A percentile compares a stretch with the other conserved stretches of the same genome.
Evolutionary conservation across 2,888 invertebrate species (phyloP).

Genomic region (Agonopterix heracliana): DNA sequence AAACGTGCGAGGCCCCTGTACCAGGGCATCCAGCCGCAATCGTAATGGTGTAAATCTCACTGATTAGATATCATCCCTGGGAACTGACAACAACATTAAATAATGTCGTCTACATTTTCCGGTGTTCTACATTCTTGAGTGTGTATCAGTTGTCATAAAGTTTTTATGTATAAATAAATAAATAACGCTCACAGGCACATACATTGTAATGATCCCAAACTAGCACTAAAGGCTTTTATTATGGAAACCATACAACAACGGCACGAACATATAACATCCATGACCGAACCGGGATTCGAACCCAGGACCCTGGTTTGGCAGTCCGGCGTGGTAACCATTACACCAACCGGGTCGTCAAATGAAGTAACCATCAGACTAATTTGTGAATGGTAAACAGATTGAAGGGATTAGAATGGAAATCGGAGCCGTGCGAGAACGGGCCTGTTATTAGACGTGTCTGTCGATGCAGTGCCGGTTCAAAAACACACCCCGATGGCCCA

Average conservation of each 20-base stretch:
- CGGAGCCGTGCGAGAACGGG: not conserved
- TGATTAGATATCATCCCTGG: constrained; percentile 71
- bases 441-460: constrained; percentile 20
- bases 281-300: no score
- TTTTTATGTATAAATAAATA: no score
- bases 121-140: constrained; percentile 29
- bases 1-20: constrained; percentile 41
- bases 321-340: no score
- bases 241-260: no score
- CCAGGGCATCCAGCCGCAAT: constrained; percentile 46
- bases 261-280: no score
- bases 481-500: constrained; percentile 38
- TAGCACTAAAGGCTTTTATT: no score
- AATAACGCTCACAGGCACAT: no score
- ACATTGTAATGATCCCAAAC: no score
- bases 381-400: constrained; percentile 15
- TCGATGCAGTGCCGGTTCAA: constrained; percentile 31
- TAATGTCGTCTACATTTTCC: constrained; percentile 38
- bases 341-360: no score
- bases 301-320: no score
- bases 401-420: constrained; percentile 7
- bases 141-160: not conserved
- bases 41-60: constrained; percentile 52
- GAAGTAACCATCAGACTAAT: constrained; percentile 5
- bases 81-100: constrained; percentile 61